These are phyloP conservation scores for Sciurus vulgaris DNA, from an alignment of 2,797 vertebrate genomes.

Conservation along the genomic window DNA sequence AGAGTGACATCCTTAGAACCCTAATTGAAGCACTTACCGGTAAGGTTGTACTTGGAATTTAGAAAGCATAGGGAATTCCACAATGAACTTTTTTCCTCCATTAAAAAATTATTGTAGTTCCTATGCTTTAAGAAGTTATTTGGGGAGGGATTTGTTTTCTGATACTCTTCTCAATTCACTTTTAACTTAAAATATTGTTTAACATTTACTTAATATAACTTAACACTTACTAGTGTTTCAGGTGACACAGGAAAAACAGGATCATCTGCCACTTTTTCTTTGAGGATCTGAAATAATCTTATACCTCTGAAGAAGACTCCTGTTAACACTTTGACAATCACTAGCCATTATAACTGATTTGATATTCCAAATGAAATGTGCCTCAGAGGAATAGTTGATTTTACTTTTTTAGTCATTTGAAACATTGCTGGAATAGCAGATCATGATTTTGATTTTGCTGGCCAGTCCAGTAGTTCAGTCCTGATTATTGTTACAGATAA, in stretches of 20 bases:
- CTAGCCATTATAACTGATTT: not conserved
- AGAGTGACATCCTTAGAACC: not conserved
- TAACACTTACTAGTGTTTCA: not conserved
- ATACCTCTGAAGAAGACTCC: not conserved
- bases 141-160: constrained; percentile 31
- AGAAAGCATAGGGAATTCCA: not conserved
- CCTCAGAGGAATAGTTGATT: not conserved
- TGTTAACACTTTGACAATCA: not conserved
- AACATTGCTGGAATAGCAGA: not conserved
- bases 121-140: not conserved
- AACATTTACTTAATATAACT: not conserved
- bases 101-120: not conserved
- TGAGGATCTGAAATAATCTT: not conserved
- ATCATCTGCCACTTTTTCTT: not conserved
- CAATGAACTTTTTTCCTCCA: not conserved
- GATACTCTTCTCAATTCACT: not conserved
- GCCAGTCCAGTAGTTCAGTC: not conserved
- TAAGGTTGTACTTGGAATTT: not conserved
- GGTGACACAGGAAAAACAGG: not conserved
- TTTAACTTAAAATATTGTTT: not conserved
- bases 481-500: constrained; percentile 4
- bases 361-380: not conserved
- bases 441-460: not conserved
- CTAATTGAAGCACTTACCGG: not conserved
- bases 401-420: not conserved